Evolutionary conservation across 2,113 vertebrate species (phyloP), one percentile per base, ranked within the genome.

Genomic region (Nothobranchius kuhntae): DNA sequence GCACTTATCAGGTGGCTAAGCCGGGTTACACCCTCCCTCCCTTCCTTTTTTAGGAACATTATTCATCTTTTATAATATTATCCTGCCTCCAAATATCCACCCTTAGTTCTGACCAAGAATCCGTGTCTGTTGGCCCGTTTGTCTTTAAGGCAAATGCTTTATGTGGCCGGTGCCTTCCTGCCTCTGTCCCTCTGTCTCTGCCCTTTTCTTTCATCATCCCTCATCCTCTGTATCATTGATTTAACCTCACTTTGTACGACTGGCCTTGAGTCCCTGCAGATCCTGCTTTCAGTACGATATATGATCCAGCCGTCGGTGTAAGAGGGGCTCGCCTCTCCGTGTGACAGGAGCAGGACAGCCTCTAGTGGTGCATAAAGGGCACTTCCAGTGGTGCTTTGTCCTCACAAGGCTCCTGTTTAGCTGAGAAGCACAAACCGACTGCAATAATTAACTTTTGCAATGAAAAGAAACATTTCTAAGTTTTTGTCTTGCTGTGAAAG

Each of bases 271-370:
- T 68, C 80, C 80, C 77, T 0, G 13, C 70, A 68, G 80, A 75
- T 30, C 6, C 74, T 0, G 12, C 58, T 54, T 51, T 54, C 48
- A 61, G 38, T 53, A 46, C 52, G 21, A 67, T 48, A 53, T n/a
- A 52, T 24, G 59, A 24, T 71, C 52, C 70, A 71, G 50, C 54
- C 47, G 38, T 51, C 36, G 40, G 51, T 12, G 70, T 10, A 24
- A 58, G 69, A 57, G 46, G 30, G 60, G 48, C 30, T 35, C 35
- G 1, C n/a, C 61, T 60, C 24, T 6, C 38, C 64, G 52, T 70
- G 75, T 70, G 40, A 66, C 60, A 63, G 85, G 70, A 76, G 58
- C 78, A 89, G 87, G 72, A 90, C 60, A 90, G 84, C 90, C 88
- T 89, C 89, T 91, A 83, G 87, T 90, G 90, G 88, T 9, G 13